Percentiles rank a stretch among this genome's conserved stretches.
phyloP scores from a whole-genome alignment of 2,113 vertebrate species.

The Corythornis madagascariensis region DNA sequence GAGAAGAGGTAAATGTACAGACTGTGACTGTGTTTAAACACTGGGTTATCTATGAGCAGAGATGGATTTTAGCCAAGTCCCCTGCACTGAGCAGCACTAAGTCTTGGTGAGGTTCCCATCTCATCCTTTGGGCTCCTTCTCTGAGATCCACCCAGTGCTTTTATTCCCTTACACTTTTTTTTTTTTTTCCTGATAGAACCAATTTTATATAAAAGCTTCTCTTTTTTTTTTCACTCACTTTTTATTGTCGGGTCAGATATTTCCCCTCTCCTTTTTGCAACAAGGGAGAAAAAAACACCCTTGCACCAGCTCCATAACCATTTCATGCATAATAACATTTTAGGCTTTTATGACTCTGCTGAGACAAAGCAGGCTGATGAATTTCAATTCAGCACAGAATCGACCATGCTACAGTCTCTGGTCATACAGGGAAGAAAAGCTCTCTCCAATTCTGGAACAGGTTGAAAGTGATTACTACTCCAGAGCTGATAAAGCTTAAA shows the following conservation, averaged over 20 bases:
- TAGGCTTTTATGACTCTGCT: conserved; percentile 73
- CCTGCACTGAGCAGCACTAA: background rate
- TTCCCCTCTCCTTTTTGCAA: conserved; percentile 11
- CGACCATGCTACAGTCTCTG: conserved; percentile 29
- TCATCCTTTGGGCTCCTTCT: background rate
- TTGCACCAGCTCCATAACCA: conserved; percentile 64
- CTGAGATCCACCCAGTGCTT: background rate
- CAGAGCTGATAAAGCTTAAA: conserved; percentile 65
- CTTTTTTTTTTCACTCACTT: background rate
- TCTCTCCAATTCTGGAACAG: conserved; percentile 31
- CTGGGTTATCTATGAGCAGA: background rate
- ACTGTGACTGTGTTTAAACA: background rate
- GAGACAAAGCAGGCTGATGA: conserved; percentile 72
- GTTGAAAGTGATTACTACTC: conserved; percentile 58
- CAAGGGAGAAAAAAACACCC: background rate
- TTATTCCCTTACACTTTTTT: background rate
- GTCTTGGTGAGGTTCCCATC: background rate
- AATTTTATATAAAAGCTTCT: background rate
- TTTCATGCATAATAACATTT: conserved; percentile 76
- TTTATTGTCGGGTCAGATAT: conserved; percentile 30
- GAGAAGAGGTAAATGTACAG: background rate
- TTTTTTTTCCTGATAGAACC: background rate
- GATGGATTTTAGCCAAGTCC: background rate
- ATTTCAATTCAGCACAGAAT: conserved; percentile 71
- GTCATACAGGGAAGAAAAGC: conserved; percentile 53